These are phyloP conservation scores for Catostylus mosaicus DNA, from an alignment of 30 jellyfish, hydroid and myxozoan species.

Conservation along the genomic window DNA sequence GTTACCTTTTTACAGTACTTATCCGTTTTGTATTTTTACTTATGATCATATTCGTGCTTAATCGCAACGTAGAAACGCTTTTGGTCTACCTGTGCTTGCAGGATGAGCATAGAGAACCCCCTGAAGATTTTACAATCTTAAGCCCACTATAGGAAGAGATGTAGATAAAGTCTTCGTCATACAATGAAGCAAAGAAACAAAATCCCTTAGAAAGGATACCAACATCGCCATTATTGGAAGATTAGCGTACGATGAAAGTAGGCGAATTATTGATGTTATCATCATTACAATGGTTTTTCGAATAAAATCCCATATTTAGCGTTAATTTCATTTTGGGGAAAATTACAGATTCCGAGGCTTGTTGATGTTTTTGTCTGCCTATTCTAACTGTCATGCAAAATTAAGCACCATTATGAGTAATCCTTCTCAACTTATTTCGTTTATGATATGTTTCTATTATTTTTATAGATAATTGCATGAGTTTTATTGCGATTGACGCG, in stretches of 20 bases:
- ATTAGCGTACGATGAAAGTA: conserved; percentile 56
- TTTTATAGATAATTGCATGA: conserved; percentile 34
- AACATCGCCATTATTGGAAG: conserved; percentile 65
- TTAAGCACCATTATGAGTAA: conserved; percentile 57
- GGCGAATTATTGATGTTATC: conserved; percentile 63
- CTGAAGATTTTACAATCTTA: conserved; percentile 2
- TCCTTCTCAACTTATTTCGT: conserved; percentile 39
- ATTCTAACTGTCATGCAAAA: conserved; percentile 48
- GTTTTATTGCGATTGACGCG: conserved; percentile 42
- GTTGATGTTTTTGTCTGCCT: conserved; percentile 38
- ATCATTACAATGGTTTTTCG: conserved; percentile 58
- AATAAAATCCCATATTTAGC: conserved; percentile 49
- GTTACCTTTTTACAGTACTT: not conserved
- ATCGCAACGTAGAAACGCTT: not conserved
- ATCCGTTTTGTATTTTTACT: not conserved
- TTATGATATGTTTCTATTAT: conserved; percentile 25
- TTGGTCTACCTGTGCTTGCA: conserved; percentile 21
- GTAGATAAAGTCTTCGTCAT: conserved; percentile 16
- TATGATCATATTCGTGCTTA: no score
- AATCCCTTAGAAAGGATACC: conserved; percentile 56
- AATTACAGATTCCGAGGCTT: conserved; percentile 51
- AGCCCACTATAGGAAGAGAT: conserved; percentile 50
- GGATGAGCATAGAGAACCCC: not conserved
- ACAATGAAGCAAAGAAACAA: conserved; percentile 39
- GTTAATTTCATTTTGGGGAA: conserved; percentile 67